Conservation (phyloP, 92 coral and sea anemone genomes). For the Porites rus region DNA sequence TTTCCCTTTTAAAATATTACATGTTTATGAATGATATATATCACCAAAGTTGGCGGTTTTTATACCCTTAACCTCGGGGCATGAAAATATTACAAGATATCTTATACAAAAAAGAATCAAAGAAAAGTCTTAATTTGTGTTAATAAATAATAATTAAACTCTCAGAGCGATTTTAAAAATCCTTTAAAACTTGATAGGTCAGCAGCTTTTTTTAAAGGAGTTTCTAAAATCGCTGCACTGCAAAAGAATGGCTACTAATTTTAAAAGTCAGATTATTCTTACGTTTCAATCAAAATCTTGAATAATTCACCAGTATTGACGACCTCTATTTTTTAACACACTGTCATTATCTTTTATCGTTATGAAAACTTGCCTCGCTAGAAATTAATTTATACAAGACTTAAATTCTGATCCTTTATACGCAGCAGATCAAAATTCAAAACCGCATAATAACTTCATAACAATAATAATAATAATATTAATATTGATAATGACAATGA, state of each 20-base stretch:
- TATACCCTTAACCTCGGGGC: neutral
- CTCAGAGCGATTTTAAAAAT: neutral
- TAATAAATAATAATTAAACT: slow-evolving; percentile 9
- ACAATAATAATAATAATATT: too few species aligned
- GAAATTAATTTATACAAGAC: neutral
- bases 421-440: neutral
- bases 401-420: neutral
- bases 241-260: neutral
- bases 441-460: neutral
- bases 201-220: neutral
- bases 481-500: too few species aligned
- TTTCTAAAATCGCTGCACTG: neutral
- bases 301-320: neutral
- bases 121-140: neutral
- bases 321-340: neutral
- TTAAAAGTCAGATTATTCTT: neutral
- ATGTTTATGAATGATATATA: neutral
- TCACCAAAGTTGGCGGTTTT: neutral
- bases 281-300: neutral
- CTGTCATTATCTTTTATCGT: neutral
- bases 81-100: neutral
- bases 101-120: neutral
- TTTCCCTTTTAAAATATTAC: neutral
- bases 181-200: neutral
- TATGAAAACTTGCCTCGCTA: neutral